phyloP scores from a whole-genome alignment of 2,888 invertebrate genomes.

The Harmothoe impar region DNA sequence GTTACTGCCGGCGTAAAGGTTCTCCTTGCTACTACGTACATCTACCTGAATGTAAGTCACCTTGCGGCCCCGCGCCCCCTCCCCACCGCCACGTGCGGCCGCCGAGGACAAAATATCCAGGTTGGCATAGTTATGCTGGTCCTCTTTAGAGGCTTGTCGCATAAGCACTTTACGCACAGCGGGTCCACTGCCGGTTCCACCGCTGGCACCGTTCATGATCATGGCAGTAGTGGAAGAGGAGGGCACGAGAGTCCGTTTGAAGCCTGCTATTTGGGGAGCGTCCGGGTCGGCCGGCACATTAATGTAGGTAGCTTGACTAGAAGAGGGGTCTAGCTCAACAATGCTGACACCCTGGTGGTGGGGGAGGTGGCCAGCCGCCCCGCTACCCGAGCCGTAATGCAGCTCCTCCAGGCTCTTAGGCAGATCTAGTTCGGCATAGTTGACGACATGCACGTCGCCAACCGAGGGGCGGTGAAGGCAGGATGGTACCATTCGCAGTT shows the following conservation, averaged over 20 bases:
- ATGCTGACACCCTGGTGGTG: neutral
- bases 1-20: constrained; percentile 66
- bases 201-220: neutral
- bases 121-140: constrained; percentile 64
- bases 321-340: constrained; percentile 56
- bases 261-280: neutral
- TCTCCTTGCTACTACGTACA: constrained; percentile 63
- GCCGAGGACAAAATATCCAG: constrained; percentile 46
- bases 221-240: neutral
- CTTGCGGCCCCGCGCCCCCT: constrained; percentile 17
- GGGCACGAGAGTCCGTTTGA: neutral
- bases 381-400: neutral
- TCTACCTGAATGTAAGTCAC: constrained; percentile 69
- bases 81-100: neutral
- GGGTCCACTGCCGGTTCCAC: neutral
- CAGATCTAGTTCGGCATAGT: constrained; percentile 69
- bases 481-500: neutral
- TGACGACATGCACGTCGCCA: constrained; percentile 48
- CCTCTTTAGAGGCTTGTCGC: constrained; percentile 55
- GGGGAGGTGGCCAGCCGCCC: constrained; percentile 9
- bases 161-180: constrained; percentile 35
- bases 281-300: constrained; percentile 59
- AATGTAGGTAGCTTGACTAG: constrained; percentile 67
- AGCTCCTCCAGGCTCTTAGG: constrained; percentile 51
- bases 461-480: neutral